These are phyloP conservation scores for Bombus waltoni DNA, from an alignment of 1,140 invertebrate genomes.

Conservation along the genomic window DNA sequence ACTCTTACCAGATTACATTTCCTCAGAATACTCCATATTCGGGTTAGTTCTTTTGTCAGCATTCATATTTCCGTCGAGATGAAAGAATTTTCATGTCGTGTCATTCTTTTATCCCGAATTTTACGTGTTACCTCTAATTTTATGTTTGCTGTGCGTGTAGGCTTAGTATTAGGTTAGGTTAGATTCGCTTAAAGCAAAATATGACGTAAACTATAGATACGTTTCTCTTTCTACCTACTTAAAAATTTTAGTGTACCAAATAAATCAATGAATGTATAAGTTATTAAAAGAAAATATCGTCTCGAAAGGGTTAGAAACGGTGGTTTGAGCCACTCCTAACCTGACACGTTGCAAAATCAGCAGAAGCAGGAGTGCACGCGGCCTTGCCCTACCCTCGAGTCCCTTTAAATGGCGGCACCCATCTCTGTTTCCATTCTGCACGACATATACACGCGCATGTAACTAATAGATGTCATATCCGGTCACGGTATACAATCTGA, in stretches of 20 bases:
- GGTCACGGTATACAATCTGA: constrained; percentile 47
- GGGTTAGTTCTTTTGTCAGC: background rate
- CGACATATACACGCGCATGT: constrained; percentile 1
- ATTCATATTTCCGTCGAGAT: too few species aligned
- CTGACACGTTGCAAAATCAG: background rate
- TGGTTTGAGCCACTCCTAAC: background rate
- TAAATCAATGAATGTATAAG: too few species aligned
- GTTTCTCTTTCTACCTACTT: too few species aligned
- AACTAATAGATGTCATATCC: constrained; percentile 54
- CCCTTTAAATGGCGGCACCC: constrained; percentile 44
- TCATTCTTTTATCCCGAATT: background rate
- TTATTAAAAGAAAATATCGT: background rate
- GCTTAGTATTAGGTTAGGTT: too few species aligned
- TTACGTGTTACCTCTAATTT: too few species aligned
- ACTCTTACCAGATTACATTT: background rate
- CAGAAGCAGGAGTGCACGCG: background rate
- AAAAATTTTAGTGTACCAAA: too few species aligned
- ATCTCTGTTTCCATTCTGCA: background rate
- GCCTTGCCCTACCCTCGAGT: constrained; percentile 37
- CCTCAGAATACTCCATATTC: background rate
- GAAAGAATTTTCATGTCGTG: too few species aligned
- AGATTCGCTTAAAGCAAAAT: too few species aligned
- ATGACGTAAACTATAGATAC: too few species aligned
- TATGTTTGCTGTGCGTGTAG: too few species aligned
- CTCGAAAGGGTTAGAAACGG: background rate